A percentile compares a stretch with the other conserved stretches of the same genome.
Conservation (phyloP, 2,888 invertebrate genomes). For the Tipula unca region DNA sequence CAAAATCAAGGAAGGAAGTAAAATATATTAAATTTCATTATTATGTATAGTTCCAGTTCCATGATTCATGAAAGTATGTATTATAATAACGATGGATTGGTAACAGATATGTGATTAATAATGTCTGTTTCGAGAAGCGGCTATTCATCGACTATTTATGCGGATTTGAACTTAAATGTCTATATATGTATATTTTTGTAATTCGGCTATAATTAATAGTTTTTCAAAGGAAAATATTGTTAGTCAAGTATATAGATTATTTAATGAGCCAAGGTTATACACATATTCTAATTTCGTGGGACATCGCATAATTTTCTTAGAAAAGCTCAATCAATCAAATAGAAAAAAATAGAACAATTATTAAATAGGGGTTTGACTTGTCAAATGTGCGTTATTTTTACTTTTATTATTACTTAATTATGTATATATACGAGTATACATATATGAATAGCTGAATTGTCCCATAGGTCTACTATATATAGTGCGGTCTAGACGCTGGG, state of each 20-base stretch:
- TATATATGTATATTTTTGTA: neutral
- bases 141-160: neutral
- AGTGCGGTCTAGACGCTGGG: neutral
- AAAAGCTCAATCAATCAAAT: neutral
- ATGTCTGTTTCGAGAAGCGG: neutral
- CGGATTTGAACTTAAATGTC: neutral
- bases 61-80: neutral
- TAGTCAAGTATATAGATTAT: neutral
- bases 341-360: neutral
- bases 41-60: neutral
- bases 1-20: constrained; percentile 4
- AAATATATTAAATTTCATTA: neutral
- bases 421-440: neutral
- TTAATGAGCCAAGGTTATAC: neutral
- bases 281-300: neutral
- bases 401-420: neutral
- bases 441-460: neutral
- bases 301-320: neutral
- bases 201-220: neutral
- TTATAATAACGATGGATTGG: neutral
- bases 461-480: neutral
- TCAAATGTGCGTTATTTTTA: neutral
- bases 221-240: neutral
- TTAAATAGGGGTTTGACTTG: neutral
- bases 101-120: neutral